Evolutionary conservation across 1,140 invertebrate genomes (phyloP).

Genomic region (Melitaea cinxia): DNA sequence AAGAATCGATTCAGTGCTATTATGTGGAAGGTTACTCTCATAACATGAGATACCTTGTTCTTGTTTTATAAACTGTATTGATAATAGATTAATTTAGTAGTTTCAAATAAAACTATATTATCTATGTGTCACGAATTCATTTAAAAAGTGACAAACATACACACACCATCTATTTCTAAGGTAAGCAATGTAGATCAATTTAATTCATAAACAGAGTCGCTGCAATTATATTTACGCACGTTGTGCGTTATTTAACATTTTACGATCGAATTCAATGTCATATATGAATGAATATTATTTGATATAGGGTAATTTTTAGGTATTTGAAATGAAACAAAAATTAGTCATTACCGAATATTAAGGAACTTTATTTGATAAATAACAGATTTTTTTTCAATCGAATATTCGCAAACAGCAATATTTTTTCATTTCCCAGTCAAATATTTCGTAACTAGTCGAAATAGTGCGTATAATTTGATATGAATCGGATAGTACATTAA

Average conservation of each 20-base stretch:
- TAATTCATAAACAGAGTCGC: too few relatives aligned
- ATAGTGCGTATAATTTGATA: constrained; percentile 67
- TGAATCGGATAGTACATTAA: constrained; percentile 61
- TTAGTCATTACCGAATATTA: constrained; percentile 52
- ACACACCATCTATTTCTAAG: too few relatives aligned
- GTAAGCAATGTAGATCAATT: too few relatives aligned
- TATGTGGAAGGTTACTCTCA: not conserved
- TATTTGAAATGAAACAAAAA: constrained; percentile 30
- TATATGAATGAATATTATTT: too few relatives aligned
- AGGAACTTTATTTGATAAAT: constrained; percentile 79
- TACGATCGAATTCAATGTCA: too few relatives aligned
- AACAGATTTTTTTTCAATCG: constrained; percentile 63
- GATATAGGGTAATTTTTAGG: not conserved
- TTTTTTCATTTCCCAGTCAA: constrained; percentile 41
- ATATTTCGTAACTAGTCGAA: constrained; percentile 53
- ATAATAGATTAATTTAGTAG: too few relatives aligned
- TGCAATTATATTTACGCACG: too few relatives aligned
- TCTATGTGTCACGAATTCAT: too few relatives aligned
- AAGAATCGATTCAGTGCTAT: not conserved
- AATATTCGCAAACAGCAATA: constrained; percentile 48
- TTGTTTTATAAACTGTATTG: too few relatives aligned
- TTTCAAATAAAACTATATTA: too few relatives aligned
- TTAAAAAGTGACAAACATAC: too few relatives aligned
- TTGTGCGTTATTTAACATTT: too few relatives aligned
- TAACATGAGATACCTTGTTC: not conserved